Evolutionary conservation across 2,113 vertebrate species (phyloP).

Genomic region (Salvelinus alpinus): DNA sequence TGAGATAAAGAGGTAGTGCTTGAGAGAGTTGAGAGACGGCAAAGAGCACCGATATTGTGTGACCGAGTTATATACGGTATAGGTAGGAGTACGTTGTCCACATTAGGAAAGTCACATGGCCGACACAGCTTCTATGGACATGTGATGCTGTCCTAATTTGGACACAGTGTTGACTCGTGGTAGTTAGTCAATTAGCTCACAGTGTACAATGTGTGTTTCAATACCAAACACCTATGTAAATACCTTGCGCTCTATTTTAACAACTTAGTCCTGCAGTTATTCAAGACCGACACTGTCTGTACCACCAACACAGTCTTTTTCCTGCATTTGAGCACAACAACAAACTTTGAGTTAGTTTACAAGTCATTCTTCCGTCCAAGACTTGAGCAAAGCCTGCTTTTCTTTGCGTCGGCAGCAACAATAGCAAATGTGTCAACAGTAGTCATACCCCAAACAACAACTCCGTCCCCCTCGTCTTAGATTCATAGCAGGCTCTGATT

Average conservation of each 20-base stretch:
- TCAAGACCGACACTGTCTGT: too few relatives aligned
- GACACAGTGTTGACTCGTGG: too few relatives aligned
- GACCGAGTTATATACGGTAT: not conserved
- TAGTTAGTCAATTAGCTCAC: not conserved
- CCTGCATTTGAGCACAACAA: too few relatives aligned
- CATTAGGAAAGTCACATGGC: too few relatives aligned
- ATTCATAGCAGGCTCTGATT: slow-evolving; percentile 38
- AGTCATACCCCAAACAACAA: not conserved
- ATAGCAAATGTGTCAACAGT: slow-evolving; percentile 20
- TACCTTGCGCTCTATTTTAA: not conserved
- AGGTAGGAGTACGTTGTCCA: not conserved
- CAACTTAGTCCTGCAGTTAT: not conserved
- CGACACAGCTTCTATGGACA: too few relatives aligned
- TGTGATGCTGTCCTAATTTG: too few relatives aligned
- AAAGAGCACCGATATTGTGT: not conserved
- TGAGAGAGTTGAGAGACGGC: not conserved
- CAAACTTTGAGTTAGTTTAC: too few relatives aligned
- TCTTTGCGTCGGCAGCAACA: not conserved
- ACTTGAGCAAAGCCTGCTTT: too few relatives aligned
- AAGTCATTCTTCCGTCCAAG: too few relatives aligned
- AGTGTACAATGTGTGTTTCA: not conserved
- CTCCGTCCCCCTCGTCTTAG: not conserved
- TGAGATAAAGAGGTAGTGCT: slow-evolving; percentile 36
- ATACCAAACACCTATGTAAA: not conserved
- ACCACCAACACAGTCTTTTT: too few relatives aligned